These are phyloP conservation scores for Choreutis nemorana DNA, from an alignment of 2,888 invertebrate species.

Conservation along the genomic window DNA sequence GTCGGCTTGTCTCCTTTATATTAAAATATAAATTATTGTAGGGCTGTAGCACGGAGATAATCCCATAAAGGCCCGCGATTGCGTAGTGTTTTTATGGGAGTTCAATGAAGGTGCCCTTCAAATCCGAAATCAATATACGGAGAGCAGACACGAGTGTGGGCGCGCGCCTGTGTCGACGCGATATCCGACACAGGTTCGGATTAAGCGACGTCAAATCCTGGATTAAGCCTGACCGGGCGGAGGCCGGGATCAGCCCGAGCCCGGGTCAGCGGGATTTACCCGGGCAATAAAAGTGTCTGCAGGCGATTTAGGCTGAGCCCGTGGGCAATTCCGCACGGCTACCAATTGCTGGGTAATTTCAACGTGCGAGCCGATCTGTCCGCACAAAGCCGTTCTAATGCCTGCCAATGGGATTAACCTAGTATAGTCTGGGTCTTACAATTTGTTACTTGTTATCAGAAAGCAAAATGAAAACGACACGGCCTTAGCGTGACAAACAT, in stretches of 20 bases:
- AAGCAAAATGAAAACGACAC: slow-evolving; percentile 27
- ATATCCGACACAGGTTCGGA: slow-evolving; percentile 72
- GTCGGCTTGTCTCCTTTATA: slow-evolving; percentile 48
- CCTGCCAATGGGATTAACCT: slow-evolving; percentile 61
- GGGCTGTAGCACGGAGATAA: not conserved
- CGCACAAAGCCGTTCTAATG: slow-evolving; percentile 61
- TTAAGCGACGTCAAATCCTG: slow-evolving; percentile 69
- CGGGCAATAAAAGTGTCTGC: slow-evolving; percentile 68
- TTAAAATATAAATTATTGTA: slow-evolving; percentile 20
- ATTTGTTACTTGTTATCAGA: slow-evolving; percentile 55
- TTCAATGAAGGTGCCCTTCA: slow-evolving; percentile 26
- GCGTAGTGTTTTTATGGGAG: slow-evolving; percentile 18
- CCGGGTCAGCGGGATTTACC: slow-evolving; percentile 61
- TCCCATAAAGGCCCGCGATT: slow-evolving; percentile 35
- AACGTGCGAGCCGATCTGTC: slow-evolving; percentile 60
- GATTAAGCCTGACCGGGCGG: slow-evolving; percentile 58
- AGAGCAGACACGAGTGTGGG: slow-evolving; percentile 38
- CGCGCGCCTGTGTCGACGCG: slow-evolving; percentile 64
- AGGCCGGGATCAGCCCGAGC: slow-evolving; percentile 47
- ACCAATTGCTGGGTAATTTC: slow-evolving; percentile 66
- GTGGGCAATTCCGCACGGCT: slow-evolving; percentile 54
- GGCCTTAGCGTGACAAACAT: not conserved
- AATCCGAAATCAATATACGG: slow-evolving; percentile 50
- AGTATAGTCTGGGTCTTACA: slow-evolving; percentile 49
- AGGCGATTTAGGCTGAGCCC: slow-evolving; percentile 65